Base-by-base conservation (phyloP, 2,113 vertebrate species). In the Solea senegalensis region DNA sequence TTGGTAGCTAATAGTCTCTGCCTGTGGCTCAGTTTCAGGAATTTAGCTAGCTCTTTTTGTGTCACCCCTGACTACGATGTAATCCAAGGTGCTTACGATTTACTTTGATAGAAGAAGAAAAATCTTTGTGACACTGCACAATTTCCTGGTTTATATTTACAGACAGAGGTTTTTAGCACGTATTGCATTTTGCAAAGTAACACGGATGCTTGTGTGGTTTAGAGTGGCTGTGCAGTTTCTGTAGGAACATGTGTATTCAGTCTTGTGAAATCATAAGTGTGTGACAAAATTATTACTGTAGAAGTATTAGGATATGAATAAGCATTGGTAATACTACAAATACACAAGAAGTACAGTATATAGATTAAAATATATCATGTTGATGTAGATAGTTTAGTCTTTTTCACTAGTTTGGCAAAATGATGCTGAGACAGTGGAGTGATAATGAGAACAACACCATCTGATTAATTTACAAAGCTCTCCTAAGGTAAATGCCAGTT, bases 21-120 rank as follows among this genome's bases (percentile, higher is more conserved):
- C 54, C 3, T 57, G 66, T 50, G 58, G 48, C 15, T 74, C 44
- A 9, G 34, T 55, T 57, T 71, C 26, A 45, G 11, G n/a, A 8
- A 59, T 39, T 61, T 10, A 52, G 34, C 15, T 1, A 0, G 21
- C n/a, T 16, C 7, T 27, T 45, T 51, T 4, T 44, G n/a, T 16
- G 12, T 12, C 45, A 16, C 15, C 2, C 39, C 34, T 34, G 34
- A 34, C 34, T 2, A 34, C 3, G 34, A 34, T 34, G 34, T 3
- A 34, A 34, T 34, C 34, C 34, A 34, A 6, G 3, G 34, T 34
- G 34, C 34, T 34, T 34, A 34, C 8, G 2, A 3, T 61, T 27
- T 10, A 16, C 26, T 28, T 55, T 9, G 16, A 13, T 49, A 15
- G 13, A 59, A 52, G 34, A n/a, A 21, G 1, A 60, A 41, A 1